phyloP scores from a whole-genome alignment of 2,888 invertebrate genomes.

The Didymodactylos carnosus region DNA sequence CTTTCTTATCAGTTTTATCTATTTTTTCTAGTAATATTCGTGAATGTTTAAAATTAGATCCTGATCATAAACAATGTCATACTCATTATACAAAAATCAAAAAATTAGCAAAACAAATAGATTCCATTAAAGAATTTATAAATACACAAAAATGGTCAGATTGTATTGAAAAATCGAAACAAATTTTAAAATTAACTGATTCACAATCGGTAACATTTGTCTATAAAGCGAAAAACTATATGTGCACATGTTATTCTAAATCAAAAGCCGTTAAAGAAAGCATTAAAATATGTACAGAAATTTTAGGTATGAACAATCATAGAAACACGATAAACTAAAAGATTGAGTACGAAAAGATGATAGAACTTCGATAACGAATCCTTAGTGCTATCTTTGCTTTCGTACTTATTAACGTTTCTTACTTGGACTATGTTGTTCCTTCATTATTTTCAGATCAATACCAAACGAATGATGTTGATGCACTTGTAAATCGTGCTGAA shows the following conservation, averaged over 20 bases:
- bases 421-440: no score
- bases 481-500: constrained; percentile 74
- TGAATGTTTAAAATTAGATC: constrained; percentile 85
- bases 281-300: constrained; percentile 54
- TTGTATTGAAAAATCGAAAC: constrained; percentile 21
- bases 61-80: constrained; percentile 87
- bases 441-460: no score
- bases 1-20: constrained; percentile 8
- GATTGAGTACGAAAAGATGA: no score
- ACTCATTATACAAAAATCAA: constrained; percentile 84
- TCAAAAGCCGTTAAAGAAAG: constrained; percentile 54
- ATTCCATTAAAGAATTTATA: constrained; percentile 34
- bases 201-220: neutral
- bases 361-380: no score
- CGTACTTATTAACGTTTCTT: no score
- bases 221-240: neutral
- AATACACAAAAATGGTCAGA: constrained; percentile 25
- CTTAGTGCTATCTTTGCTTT: no score
- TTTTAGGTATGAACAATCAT: constrained; percentile 55
- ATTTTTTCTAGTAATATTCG: constrained; percentile 53
- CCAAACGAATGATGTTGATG: constrained; percentile 47
- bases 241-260: constrained; percentile 29
- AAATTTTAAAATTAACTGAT: constrained; percentile 2
- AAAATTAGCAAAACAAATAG: constrained; percentile 57
- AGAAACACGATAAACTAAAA: no score